Conservation (phyloP, 1,140 invertebrate species). For the Propsilocerus akamusi region DNA sequence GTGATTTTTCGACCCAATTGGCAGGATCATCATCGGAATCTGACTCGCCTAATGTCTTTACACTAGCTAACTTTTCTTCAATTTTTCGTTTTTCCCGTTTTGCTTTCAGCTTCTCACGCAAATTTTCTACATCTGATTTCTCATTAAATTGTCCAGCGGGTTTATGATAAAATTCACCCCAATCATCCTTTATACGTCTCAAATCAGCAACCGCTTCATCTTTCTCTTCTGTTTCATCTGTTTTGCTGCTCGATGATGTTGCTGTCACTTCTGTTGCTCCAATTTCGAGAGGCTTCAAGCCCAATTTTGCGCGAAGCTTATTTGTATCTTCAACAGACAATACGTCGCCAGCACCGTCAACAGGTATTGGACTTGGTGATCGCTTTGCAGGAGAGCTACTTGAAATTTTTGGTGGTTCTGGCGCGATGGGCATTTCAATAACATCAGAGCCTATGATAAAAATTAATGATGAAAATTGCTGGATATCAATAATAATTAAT, state of each 20-base stretch:
- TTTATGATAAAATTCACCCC: slow-evolving; percentile 84
- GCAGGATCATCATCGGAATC: slow-evolving; percentile 54
- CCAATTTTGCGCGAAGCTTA: slow-evolving; percentile 76
- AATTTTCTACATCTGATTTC: slow-evolving; percentile 57
- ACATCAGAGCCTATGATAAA: slow-evolving; percentile 17
- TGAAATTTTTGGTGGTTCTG: slow-evolving; percentile 21
- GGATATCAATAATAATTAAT: slow-evolving; percentile 8
- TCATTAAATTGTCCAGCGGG: slow-evolving; percentile 68
- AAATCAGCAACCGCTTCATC: slow-evolving; percentile 26
- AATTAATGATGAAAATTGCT: slow-evolving; percentile 6
- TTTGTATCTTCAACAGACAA: slow-evolving; percentile 85
- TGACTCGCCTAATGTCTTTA: slow-evolving; percentile 52
- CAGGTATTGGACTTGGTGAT: slow-evolving; percentile 18
- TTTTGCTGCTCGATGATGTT: slow-evolving; percentile 7
- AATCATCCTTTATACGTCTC: slow-evolving; percentile 49
- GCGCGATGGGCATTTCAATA: slow-evolving; percentile 19
- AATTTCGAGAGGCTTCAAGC: slow-evolving; percentile 79
- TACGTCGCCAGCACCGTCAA: slow-evolving; percentile 31
- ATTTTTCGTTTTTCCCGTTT: slow-evolving; percentile 65
- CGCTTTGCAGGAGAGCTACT: slow-evolving; percentile 14
- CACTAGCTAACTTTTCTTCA: slow-evolving; percentile 39
- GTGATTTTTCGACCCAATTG: slow-evolving; percentile 68
- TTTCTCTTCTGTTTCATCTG: slow-evolving; percentile 9
- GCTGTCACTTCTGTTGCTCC: slow-evolving; percentile 24
- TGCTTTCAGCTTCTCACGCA: slow-evolving; percentile 59